These are phyloP conservation scores for Paratrypauchen microcephalus DNA, from an alignment of 2,797 vertebrate genomes.

Conservation along the genomic window DNA sequence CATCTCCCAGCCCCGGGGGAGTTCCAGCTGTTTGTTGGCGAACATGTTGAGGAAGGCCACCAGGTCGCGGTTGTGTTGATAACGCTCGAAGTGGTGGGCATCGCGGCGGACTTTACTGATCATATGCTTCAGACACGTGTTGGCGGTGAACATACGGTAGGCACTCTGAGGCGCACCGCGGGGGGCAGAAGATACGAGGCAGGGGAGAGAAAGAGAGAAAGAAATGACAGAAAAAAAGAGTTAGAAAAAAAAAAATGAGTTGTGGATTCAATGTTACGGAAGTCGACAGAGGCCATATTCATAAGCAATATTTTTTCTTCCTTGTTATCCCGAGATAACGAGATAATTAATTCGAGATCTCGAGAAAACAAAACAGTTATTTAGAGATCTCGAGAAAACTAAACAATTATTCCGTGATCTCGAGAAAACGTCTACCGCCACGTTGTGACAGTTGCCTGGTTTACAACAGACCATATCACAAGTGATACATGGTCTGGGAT, in stretches of 20 bases:
- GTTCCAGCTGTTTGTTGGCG: constrained; percentile 95
- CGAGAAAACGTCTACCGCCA: too few relatives aligned
- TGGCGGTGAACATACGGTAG: constrained; percentile 99
- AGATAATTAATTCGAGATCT: too few relatives aligned
- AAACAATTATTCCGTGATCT: too few relatives aligned
- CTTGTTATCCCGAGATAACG: too few relatives aligned
- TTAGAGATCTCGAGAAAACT: too few relatives aligned
- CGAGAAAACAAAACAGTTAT: too few relatives aligned
- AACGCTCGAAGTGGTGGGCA: constrained; percentile 95
- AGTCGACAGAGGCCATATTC: too few relatives aligned
- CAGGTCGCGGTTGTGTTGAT: constrained; percentile 96
- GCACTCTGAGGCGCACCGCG: constrained; percentile 92
- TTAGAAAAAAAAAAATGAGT: background rate
- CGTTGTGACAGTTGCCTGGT: too few relatives aligned
- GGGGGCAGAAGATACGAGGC: constrained; percentile 38
- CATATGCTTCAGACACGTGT: constrained; percentile 99
- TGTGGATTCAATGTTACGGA: too few relatives aligned
- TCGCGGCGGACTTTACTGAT: constrained; percentile 98
- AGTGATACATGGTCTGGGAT: too few relatives aligned
- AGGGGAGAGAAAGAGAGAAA: background rate
- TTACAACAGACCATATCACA: too few relatives aligned
- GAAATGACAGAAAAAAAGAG: background rate
- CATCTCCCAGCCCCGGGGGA: constrained; percentile 97
- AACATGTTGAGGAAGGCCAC: constrained; percentile 98
- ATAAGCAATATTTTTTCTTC: too few relatives aligned